phyloP scores from a whole-genome alignment of 2,888 invertebrate species.

The Lasioglossum malachurum region DNA sequence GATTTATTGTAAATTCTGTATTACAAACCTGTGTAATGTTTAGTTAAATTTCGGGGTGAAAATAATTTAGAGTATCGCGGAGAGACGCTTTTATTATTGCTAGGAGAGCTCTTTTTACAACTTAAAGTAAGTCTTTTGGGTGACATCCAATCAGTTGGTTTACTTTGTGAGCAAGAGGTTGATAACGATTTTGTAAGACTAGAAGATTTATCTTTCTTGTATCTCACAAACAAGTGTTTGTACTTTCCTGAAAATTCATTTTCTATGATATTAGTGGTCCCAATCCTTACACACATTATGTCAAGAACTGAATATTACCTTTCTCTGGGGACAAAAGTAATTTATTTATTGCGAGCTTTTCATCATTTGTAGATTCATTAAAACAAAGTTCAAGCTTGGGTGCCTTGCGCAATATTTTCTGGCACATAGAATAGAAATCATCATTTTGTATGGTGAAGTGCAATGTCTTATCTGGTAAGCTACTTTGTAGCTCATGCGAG shows the following conservation, averaged over 20 bases:
- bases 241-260: conserved; percentile 41
- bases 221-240: conserved; percentile 50
- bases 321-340: conserved; percentile 28
- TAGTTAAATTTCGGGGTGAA: not conserved
- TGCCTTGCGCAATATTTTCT: conserved; percentile 4
- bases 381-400: conserved; percentile 22
- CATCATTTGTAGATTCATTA: not conserved
- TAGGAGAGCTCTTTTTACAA: not conserved
- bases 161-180: conserved; percentile 5
- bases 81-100: conserved; percentile 9
- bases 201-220: conserved; percentile 2
- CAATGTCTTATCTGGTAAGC: not conserved
- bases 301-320: conserved; percentile 36
- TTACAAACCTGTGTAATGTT: conserved; percentile 41
- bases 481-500: not conserved
- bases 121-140: conserved; percentile 20
- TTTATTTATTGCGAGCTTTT: not conserved
- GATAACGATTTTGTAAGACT: not conserved
- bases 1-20: not conserved
- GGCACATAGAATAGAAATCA: not conserved
- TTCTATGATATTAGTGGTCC: not conserved
- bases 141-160: conserved; percentile 20
- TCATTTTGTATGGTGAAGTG: conserved; percentile 5
- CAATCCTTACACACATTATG: not conserved
- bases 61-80: conserved; percentile 51